Evolutionary conservation across 2,113 vertebrate species (phyloP).

Genomic region (Dendrocopos noguchii): DNA sequence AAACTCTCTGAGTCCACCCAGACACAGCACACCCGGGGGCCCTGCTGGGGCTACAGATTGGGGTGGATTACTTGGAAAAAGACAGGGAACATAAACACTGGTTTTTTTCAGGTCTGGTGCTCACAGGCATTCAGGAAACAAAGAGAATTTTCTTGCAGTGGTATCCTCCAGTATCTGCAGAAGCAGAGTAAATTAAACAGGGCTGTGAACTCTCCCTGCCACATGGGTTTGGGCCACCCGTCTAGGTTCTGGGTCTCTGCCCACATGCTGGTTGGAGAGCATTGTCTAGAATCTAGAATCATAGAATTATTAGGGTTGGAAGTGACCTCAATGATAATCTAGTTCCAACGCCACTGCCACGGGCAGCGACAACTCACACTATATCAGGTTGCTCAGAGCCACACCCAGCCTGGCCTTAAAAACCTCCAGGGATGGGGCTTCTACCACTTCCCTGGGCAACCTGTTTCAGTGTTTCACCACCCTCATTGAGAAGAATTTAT

Average conservation of each 20-base stretch:
- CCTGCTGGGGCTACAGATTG: neutral
- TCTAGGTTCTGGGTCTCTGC: neutral
- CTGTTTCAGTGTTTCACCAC: too few species aligned
- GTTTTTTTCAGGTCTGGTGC: neutral
- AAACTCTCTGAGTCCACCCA: neutral
- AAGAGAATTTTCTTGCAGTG: neutral
- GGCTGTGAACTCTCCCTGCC: neutral
- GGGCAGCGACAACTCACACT: too few species aligned
- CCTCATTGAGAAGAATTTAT: too few species aligned
- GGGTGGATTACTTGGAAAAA: neutral
- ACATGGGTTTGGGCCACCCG: neutral
- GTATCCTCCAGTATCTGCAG: neutral
- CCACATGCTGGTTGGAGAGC: fast-evolving
- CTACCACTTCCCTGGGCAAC: too few species aligned
- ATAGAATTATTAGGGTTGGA: too few species aligned
- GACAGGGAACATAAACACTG: neutral
- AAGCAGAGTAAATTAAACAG: neutral
- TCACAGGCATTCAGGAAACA: neutral
- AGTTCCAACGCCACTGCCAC: too few species aligned
- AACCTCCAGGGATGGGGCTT: too few species aligned
- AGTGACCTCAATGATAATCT: too few species aligned
- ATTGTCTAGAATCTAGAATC: neutral
- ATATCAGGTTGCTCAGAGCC: too few species aligned
- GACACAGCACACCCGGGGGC: neutral
- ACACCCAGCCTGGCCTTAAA: too few species aligned